phyloP scores from a whole-genome alignment of 2,113 vertebrate species.

The Hemiprocne comata region DNA sequence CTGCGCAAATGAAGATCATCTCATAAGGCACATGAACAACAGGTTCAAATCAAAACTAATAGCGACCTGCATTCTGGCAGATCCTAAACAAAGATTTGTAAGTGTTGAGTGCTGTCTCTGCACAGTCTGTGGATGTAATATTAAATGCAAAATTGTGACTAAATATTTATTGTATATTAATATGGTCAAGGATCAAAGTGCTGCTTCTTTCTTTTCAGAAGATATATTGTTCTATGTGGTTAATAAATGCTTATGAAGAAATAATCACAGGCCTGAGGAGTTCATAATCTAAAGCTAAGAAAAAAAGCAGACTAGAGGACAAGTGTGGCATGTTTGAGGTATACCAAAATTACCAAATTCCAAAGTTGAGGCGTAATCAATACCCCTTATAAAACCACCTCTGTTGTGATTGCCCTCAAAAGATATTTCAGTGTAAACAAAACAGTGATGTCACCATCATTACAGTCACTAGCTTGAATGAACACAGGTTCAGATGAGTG shows the following conservation, averaged over 20 bases:
- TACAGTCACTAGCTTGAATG: background rate
- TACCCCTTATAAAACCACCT: conserved; percentile 25
- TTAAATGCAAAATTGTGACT: background rate
- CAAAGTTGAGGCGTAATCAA: conserved; percentile 27
- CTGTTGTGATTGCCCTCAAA: conserved; percentile 39
- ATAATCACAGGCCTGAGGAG: conserved; percentile 17
- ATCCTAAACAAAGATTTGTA: background rate
- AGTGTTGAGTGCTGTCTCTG: background rate
- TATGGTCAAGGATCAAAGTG: conserved; percentile 21
- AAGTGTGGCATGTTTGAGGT: conserved; percentile 45
- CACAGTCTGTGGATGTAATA: background rate
- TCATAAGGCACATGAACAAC: background rate
- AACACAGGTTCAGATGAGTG: conserved; percentile 35
- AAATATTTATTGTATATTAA: conserved; percentile 25
- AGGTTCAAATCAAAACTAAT: background rate
- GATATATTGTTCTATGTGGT: background rate
- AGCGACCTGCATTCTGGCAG: background rate
- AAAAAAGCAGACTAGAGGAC: conserved; percentile 25
- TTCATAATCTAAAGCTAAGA: conserved; percentile 5
- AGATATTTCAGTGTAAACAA: conserved; percentile 34
- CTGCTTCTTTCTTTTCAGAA: background rate
- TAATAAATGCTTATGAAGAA: conserved; percentile 31
- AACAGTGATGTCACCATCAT: conserved; percentile 42
- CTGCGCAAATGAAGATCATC: background rate
- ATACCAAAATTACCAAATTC: conserved; percentile 44